phyloP scores from a whole-genome alignment of 2,797 vertebrate genomes.

The Siniperca undulata region DNA sequence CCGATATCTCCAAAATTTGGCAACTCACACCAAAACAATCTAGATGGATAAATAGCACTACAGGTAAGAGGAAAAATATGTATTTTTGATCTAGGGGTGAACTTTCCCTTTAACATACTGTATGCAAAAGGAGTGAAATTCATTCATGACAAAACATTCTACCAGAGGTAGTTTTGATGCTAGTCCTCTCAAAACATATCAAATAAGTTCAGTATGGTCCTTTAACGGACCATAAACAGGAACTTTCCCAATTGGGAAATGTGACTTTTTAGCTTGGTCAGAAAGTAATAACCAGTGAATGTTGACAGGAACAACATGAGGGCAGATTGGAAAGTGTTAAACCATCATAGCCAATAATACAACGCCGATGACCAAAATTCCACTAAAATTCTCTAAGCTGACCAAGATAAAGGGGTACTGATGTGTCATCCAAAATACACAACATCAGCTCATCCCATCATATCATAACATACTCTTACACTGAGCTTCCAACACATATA shows the following conservation, averaged over 20 bases:
- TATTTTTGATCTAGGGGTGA: too few relatives aligned
- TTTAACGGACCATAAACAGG: not conserved
- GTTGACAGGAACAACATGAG: slow-evolving; percentile 62
- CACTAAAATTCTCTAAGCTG: slow-evolving; percentile 65
- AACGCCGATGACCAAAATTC: slow-evolving; percentile 66
- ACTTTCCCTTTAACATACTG: not conserved
- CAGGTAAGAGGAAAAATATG: too few relatives aligned
- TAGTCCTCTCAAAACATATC: not conserved
- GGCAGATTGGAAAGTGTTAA: slow-evolving; percentile 64
- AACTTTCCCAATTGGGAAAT: not conserved
- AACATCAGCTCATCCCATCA: slow-evolving; percentile 43
- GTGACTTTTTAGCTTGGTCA: slow-evolving; percentile 60
- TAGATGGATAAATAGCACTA: too few relatives aligned
- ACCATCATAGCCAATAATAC: slow-evolving; percentile 66
- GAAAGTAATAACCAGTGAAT: slow-evolving; percentile 64
- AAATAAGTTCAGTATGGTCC: not conserved
- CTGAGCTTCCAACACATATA: slow-evolving; percentile 51
- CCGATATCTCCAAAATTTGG: too few relatives aligned
- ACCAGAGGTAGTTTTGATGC: not conserved
- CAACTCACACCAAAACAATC: too few relatives aligned
- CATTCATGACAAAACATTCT: not conserved
- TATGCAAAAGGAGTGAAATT: slow-evolving; percentile 7
- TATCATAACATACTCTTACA: slow-evolving; percentile 29
- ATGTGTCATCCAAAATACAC: slow-evolving; percentile 37
- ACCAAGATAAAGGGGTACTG: slow-evolving; percentile 41